Conservation (phyloP, 2,888 invertebrate genomes). For the Stenodera caucasica region DNA sequence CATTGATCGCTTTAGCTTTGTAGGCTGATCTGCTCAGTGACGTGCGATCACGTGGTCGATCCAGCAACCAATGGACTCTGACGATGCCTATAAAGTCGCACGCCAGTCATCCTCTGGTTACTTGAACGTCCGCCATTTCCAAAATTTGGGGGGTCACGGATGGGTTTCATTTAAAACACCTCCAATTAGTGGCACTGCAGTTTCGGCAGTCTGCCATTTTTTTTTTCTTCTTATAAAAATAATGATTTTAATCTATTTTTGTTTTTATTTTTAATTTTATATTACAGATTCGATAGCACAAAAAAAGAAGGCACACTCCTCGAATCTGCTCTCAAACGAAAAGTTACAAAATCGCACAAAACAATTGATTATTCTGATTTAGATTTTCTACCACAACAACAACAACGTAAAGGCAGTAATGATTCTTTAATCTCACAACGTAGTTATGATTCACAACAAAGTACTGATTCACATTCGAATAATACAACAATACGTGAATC, state of each 20-base stretch:
- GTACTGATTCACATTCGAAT: conserved; percentile 52
- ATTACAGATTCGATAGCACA: conserved; percentile 49
- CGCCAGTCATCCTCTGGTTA: conserved; percentile 60
- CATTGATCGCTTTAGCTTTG: conserved; percentile 61
- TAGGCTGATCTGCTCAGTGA: conserved; percentile 67
- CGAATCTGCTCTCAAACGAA: conserved; percentile 20
- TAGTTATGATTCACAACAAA: conserved; percentile 57
- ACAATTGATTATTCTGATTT: conserved; percentile 49
- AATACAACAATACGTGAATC: conserved; percentile 38
- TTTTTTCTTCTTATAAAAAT: not conserved
- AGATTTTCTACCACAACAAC: conserved; percentile 43
- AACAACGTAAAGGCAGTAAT: conserved; percentile 58
- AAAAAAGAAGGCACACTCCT: conserved; percentile 47
- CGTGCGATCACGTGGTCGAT: conserved; percentile 65
- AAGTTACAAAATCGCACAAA: conserved; percentile 50
- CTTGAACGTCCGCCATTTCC: conserved; percentile 68
- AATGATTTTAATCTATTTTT: not conserved
- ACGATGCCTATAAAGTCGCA: conserved; percentile 59
- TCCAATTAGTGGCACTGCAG: conserved; percentile 62
- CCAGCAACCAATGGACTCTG: conserved; percentile 62
- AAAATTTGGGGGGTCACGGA: conserved; percentile 63
- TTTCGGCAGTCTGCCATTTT: conserved; percentile 59
- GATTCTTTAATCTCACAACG: conserved; percentile 60
- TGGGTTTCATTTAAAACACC: conserved; percentile 62
- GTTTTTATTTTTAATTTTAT: conserved; percentile 10